phyloP scores from a whole-genome alignment of 2,113 vertebrate genomes.

The Rhinoptilus africanus region DNA sequence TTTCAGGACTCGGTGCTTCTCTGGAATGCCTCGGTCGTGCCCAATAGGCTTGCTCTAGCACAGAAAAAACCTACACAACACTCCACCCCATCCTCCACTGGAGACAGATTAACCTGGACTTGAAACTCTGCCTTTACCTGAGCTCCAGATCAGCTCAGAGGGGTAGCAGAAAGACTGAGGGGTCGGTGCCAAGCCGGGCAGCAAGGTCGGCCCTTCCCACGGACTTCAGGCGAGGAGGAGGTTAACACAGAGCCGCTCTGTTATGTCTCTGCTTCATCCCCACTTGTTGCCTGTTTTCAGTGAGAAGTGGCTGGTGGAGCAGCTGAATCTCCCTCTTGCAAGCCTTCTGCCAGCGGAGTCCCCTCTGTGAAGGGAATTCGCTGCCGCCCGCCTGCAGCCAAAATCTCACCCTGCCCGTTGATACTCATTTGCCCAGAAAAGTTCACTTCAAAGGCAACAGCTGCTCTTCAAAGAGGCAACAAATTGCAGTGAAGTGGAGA shows the following conservation, averaged over 20 bases:
- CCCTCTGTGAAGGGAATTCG: background rate
- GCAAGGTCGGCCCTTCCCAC: background rate
- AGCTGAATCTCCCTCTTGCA: background rate
- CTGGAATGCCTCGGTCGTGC: background rate
- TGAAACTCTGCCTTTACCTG: background rate
- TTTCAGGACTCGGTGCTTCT: background rate
- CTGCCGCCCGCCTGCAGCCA: background rate
- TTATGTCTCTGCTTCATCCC: background rate
- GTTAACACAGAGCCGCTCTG: background rate
- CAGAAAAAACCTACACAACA: background rate
- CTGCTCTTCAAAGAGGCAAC: constrained; percentile 44
- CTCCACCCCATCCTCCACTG: background rate
- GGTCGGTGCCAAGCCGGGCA: background rate
- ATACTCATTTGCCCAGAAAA: background rate
- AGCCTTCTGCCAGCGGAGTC: background rate
- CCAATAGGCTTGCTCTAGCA: background rate
- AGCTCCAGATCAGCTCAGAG: background rate
- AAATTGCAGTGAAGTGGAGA: background rate
- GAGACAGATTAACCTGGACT: background rate
- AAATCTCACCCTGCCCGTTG: background rate
- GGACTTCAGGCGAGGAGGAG: background rate
- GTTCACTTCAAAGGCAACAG: constrained; percentile 41
- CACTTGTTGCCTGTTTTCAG: background rate
- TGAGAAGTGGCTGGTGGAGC: background rate
- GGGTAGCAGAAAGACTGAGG: background rate